Conservation (phyloP, 2,888 invertebrate genomes). For the Troides oblongomaculatus region DNA sequence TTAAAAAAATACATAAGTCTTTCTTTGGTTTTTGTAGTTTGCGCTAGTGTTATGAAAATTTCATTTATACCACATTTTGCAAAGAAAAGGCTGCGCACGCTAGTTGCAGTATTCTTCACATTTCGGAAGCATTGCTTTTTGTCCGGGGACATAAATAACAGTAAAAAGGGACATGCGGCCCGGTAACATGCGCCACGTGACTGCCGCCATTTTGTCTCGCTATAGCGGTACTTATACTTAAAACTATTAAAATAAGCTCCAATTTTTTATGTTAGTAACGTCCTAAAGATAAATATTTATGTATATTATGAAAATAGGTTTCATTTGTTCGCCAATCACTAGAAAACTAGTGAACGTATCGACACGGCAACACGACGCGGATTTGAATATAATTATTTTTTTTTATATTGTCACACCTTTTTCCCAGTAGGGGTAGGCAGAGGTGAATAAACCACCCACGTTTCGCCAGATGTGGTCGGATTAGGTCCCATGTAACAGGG, state of each 20-base stretch:
- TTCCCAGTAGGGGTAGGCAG: no score
- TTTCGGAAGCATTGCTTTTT: constrained; percentile 25
- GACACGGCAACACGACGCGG: no score
- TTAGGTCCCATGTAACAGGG: no score
- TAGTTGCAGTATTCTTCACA: constrained; percentile 20
- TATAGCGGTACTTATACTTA: constrained; percentile 12
- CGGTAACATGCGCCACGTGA: constrained; percentile 19
- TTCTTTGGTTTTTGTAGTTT: not conserved
- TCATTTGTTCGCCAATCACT: no score
- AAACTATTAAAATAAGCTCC: not conserved
- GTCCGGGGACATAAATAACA: constrained; percentile 21
- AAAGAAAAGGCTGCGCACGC: constrained; percentile 16
- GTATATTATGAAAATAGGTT: no score
- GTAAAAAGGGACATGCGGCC: constrained; percentile 24
- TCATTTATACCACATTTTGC: constrained; percentile 16
- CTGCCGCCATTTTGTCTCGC: constrained; percentile 4
- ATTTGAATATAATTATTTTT: no score
- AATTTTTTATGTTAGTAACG: not conserved
- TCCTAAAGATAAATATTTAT: not conserved
- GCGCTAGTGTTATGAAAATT: constrained; percentile 12
- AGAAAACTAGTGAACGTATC: no score
- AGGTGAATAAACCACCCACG: no score
- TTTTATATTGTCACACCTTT: no score
- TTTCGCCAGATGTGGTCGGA: no score
- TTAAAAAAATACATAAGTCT: not conserved